Evolutionary conservation across 2,888 invertebrate species (phyloP).

Genomic region (Apamea sordens): DNA sequence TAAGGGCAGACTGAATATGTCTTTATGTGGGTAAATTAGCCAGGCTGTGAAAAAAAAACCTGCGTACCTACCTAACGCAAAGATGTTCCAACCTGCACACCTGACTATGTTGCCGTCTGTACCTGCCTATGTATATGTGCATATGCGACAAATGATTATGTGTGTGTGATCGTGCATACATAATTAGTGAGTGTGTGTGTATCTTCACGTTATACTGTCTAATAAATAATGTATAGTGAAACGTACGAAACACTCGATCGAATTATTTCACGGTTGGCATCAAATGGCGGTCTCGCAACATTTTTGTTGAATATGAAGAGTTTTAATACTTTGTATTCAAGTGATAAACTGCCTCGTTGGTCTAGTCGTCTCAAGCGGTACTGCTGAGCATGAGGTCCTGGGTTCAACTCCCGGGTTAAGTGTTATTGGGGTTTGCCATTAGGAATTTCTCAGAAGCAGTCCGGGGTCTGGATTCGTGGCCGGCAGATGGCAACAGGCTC

Average conservation of each 20-base stretch:
- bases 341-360: background rate
- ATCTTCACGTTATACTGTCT: conserved; percentile 45
- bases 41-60: background rate
- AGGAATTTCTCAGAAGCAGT: background rate
- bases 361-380: background rate
- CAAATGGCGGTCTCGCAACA: conserved; percentile 46
- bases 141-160: conserved; percentile 9
- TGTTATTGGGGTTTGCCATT: background rate
- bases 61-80: background rate
- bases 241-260: conserved; percentile 45
- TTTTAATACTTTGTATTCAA: conserved; percentile 38
- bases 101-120: background rate
- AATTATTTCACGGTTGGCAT: conserved; percentile 62
- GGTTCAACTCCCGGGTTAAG: background rate
- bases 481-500: background rate
- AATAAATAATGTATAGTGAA: conserved; percentile 67
- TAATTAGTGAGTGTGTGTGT: conserved; percentile 11
- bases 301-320: conserved; percentile 35
- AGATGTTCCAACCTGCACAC: background rate
- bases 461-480: background rate
- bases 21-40: background rate
- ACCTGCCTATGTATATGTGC: background rate
- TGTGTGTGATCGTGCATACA: conserved; percentile 5
- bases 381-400: background rate
- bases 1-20: too few species aligned